A percentile compares a stretch with the other conserved stretches of the same genome.
Conservation (phyloP, 2,113 vertebrate species). For the Carlito syrichta region DNA sequence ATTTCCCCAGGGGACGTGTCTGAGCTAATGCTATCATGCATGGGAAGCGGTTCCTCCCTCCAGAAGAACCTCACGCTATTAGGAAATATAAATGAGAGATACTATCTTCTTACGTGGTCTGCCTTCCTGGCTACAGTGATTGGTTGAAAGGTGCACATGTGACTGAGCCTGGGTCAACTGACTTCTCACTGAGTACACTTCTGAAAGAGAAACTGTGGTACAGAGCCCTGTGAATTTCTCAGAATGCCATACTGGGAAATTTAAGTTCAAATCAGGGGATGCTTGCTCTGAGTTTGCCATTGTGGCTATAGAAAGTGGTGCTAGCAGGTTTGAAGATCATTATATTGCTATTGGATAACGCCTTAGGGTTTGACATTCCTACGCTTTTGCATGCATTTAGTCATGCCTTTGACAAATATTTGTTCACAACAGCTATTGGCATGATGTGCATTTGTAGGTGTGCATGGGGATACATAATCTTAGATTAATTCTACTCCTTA, state of each 20-base stretch:
- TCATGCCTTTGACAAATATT: not conserved
- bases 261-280: fast-evolving
- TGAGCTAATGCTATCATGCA: not conserved
- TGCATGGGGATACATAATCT: not conserved
- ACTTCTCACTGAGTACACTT: not conserved
- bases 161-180: not conserved
- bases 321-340: not conserved
- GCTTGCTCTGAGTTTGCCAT: not conserved
- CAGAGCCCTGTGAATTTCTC: not conserved
- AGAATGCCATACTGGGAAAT: not conserved
- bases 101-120: not conserved
- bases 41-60: not conserved
- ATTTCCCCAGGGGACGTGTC: not conserved
- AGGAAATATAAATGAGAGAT: not conserved
- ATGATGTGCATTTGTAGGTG: not conserved
- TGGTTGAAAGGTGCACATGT: not conserved
- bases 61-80: not conserved
- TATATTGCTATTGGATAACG: not conserved
- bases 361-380: not conserved
- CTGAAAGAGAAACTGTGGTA: not conserved
- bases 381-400: not conserved
- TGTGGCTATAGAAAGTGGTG: not conserved
- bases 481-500: not conserved
- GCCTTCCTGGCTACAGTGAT: not conserved
- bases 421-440: not conserved